phyloP scores from a whole-genome alignment of 1,140 invertebrate genomes.

The Drosophila ironensis region DNA sequence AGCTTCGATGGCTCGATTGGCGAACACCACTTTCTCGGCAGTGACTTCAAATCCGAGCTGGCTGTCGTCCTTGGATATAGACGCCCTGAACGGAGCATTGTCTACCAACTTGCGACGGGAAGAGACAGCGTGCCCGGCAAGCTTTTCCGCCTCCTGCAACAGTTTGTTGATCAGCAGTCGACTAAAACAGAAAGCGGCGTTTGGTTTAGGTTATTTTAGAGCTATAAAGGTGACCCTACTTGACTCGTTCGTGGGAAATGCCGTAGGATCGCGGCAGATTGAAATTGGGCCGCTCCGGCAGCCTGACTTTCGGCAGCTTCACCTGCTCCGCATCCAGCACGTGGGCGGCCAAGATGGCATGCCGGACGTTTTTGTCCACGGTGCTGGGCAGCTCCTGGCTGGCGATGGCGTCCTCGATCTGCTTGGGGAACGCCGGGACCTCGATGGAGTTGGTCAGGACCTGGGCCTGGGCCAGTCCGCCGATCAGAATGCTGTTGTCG shows the following conservation, averaged over 20 bases:
- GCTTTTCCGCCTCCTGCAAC: constrained; percentile 87
- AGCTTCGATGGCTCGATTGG: constrained; percentile 84
- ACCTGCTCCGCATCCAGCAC: constrained; percentile 90
- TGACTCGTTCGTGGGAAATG: constrained; percentile 86
- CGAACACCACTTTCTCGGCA: constrained; percentile 86
- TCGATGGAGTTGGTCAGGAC: constrained; percentile 89
- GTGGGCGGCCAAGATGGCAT: constrained; percentile 87
- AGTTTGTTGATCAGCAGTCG: constrained; percentile 87
- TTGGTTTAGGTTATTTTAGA: background rate
- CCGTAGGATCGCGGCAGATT: constrained; percentile 88
- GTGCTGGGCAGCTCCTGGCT: constrained; percentile 83
- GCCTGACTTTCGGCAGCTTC: constrained; percentile 88
- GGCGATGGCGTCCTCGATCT: constrained; percentile 82
- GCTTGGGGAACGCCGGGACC: constrained; percentile 85
- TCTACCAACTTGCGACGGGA: constrained; percentile 84
- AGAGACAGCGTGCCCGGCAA: constrained; percentile 83
- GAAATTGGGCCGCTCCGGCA: constrained; percentile 87
- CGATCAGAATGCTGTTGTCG: constrained; percentile 86
- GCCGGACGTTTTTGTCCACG: constrained; percentile 84
- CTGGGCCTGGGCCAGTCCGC: constrained; percentile 88
- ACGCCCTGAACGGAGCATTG: constrained; percentile 83
- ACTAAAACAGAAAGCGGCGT: constrained; percentile 85
- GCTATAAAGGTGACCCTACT: constrained; percentile 82
- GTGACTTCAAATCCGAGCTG: constrained; percentile 85
- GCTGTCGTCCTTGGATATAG: constrained; percentile 85